A percentile compares a stretch with the other conserved stretches of the same genome.
Evolutionary conservation across 2,797 vertebrate species (phyloP).

Genomic region (Tokudaia tokunoshimensis): DNA sequence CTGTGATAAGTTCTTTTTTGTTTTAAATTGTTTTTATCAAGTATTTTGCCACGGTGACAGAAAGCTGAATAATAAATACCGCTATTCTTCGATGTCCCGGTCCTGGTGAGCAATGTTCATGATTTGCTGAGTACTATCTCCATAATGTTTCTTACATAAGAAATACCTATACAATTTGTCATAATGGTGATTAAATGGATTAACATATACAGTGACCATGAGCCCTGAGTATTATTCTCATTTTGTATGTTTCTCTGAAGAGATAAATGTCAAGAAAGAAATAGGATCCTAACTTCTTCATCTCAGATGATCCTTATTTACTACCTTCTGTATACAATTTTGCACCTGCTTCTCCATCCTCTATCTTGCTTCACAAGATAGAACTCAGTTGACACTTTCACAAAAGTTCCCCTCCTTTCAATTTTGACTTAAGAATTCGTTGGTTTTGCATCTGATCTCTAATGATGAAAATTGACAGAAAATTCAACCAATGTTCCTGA

Average conservation of each 20-base stretch:
- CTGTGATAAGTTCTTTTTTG: not conserved
- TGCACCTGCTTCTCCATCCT: not conserved
- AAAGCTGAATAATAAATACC: not conserved
- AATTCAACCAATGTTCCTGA: slow-evolving; percentile 13
- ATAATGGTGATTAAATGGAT: not conserved
- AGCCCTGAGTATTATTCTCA: not conserved
- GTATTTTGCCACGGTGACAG: not conserved
- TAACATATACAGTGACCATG: not conserved
- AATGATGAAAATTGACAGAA: slow-evolving; percentile 22
- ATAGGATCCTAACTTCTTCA: not conserved
- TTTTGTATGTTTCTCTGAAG: slow-evolving; percentile 19
- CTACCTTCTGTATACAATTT: not conserved
- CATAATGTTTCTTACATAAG: not conserved
- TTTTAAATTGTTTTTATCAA: not conserved
- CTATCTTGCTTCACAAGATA: not conserved
- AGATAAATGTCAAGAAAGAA: slow-evolving; percentile 10
- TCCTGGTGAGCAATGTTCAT: not conserved
- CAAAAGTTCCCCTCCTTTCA: not conserved
- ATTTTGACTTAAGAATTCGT: not conserved
- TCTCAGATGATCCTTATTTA: not conserved
- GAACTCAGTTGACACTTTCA: not conserved
- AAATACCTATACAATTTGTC: not conserved
- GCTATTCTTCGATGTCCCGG: not conserved
- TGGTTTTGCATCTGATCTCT: not conserved
- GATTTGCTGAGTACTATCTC: not conserved